These are phyloP conservation scores for Brachionus rotundiformis DNA, from an alignment of 1,140 invertebrate genomes.

Conservation along the genomic window DNA sequence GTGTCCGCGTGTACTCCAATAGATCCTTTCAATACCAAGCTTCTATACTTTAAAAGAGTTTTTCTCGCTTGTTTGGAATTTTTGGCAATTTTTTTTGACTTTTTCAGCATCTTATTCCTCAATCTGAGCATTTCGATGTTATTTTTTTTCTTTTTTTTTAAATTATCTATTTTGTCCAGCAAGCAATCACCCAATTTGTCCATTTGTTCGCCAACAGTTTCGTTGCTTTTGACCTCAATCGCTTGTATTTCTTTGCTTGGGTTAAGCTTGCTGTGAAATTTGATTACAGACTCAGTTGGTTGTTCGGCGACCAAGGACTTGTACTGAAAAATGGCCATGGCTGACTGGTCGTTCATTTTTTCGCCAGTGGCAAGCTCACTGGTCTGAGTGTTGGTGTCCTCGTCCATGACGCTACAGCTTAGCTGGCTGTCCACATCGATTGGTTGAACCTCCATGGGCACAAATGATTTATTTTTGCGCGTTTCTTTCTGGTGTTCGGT, in stretches of 20 bases:
- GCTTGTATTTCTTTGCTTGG: slow-evolving; percentile 22
- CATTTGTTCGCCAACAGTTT: background rate
- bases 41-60: slow-evolving; percentile 21
- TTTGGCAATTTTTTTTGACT: slow-evolving; percentile 21
- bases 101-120: background rate
- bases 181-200: background rate
- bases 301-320: background rate
- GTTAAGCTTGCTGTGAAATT: slow-evolving; percentile 46
- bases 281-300: background rate
- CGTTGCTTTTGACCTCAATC: slow-evolving; percentile 9
- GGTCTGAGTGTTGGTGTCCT: slow-evolving; percentile 32
- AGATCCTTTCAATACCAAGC: background rate
- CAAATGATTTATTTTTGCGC: slow-evolving; percentile 37
- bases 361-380: background rate
- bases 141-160: background rate
- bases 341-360: background rate
- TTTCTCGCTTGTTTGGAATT: background rate
- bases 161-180: background rate
- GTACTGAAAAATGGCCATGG: slow-evolving; percentile 17
- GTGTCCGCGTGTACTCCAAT: background rate
- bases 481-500: slow-evolving; percentile 45
- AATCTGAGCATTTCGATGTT: background rate
- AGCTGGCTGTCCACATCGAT: background rate
- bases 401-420: slow-evolving; percentile 38
- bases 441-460: slow-evolving; percentile 42